phyloP scores from a whole-genome alignment of 2,888 invertebrate species.

The Coelogynopora nodosa region DNA sequence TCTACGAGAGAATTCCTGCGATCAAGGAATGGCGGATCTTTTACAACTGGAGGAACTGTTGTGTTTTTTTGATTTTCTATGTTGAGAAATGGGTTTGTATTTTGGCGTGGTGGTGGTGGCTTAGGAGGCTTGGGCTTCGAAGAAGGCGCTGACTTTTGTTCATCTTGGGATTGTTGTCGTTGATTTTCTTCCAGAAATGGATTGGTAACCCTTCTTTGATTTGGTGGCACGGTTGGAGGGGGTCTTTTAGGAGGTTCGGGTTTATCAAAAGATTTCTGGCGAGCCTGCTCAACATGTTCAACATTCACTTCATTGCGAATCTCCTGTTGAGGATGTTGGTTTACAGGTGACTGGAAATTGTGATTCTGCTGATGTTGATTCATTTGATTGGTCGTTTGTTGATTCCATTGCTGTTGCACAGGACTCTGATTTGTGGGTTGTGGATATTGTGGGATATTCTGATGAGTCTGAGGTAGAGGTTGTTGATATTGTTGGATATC shows the following conservation, averaged over 20 bases:
- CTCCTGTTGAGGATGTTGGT: too few relatives aligned
- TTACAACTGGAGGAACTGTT: background rate
- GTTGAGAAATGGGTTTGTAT: constrained; percentile 5
- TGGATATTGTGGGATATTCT: too few relatives aligned
- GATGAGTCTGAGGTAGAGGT: background rate
- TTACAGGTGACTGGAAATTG: too few relatives aligned
- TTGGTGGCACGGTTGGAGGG: background rate
- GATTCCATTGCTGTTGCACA: too few relatives aligned
- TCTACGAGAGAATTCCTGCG: constrained; percentile 27
- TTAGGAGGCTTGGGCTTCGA: background rate
- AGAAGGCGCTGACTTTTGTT: background rate
- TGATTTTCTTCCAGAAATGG: background rate
- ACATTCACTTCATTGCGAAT: too few relatives aligned
- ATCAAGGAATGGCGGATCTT: constrained; percentile 30
- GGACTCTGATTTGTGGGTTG: too few relatives aligned
- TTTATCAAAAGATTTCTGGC: too few relatives aligned
- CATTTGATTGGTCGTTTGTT: too few relatives aligned
- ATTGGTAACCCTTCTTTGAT: background rate
- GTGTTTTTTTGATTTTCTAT: background rate
- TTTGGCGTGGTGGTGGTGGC: background rate
- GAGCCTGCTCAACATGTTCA: too few relatives aligned
- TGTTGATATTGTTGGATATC: too few relatives aligned
- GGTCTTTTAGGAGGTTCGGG: background rate
- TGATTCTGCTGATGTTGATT: too few relatives aligned
- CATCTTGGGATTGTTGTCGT: background rate